phyloP scores from a whole-genome alignment of 2,797 vertebrate species.

The Coccyzus lansbergi region DNA sequence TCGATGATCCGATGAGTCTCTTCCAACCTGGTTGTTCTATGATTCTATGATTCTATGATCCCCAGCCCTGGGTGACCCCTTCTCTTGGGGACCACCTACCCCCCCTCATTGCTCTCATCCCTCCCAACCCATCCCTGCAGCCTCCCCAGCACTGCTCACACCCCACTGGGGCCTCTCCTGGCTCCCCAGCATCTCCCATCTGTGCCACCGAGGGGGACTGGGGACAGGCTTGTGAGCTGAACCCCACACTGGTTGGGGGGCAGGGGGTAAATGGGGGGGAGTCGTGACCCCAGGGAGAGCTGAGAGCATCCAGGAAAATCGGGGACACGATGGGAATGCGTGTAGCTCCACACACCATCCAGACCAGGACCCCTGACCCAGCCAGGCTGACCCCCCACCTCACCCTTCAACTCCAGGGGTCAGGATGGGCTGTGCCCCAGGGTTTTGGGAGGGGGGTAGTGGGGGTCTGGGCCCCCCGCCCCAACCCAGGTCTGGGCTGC shows the following conservation, averaged over 20 bases:
- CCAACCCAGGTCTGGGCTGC: slow-evolving; percentile 32
- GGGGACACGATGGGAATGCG: not conserved
- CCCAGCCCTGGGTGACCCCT: not conserved
- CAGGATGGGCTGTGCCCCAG: not conserved
- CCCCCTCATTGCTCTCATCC: too few species aligned
- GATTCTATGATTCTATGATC: too few species aligned
- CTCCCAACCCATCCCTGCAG: not conserved
- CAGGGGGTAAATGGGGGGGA: accelerated
- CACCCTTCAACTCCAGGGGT: not conserved
- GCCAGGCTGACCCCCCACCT: not conserved
- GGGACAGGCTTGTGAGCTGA: not conserved
- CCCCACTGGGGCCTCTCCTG: accelerated
- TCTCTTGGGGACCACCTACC: not conserved
- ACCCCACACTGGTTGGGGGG: not conserved
- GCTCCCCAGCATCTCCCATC: not conserved
- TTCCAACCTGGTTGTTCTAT: too few species aligned
- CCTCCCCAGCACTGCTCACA: not conserved
- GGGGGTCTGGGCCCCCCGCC: too few species aligned
- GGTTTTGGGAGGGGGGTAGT: not conserved
- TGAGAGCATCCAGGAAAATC: too few species aligned
- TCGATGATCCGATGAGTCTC: too few species aligned
- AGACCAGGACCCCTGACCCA: not conserved
- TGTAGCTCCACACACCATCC: not conserved
- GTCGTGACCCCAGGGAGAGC: not conserved
- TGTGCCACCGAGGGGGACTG: accelerated